Evolutionary conservation across 2,797 vertebrate species (phyloP).

Genomic region (Pseudocheirus occidentalis): DNA sequence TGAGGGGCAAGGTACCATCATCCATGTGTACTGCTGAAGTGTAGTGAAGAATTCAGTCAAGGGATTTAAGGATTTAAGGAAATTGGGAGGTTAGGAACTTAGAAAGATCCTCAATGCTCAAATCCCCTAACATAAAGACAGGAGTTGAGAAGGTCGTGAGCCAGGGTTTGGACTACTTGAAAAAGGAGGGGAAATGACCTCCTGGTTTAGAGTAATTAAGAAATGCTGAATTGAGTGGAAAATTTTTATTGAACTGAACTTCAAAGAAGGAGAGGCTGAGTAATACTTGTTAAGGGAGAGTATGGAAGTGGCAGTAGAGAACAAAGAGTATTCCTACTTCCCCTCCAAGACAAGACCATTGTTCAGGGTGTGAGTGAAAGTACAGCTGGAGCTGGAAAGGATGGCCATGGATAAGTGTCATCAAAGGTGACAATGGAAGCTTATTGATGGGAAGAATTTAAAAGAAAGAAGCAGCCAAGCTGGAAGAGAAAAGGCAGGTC

Average conservation of each 20-base stretch:
- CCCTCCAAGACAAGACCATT: neutral
- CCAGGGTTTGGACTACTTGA: neutral
- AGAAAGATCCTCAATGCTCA: neutral
- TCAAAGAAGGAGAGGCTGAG: neutral
- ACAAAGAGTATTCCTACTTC: neutral
- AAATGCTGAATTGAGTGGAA: neutral
- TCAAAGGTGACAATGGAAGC: neutral
- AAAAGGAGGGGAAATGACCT: neutral
- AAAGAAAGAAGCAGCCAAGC: neutral
- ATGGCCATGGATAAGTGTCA: neutral
- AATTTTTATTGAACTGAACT: neutral
- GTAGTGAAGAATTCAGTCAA: neutral
- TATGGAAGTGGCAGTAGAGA: neutral
- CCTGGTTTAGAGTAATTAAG: neutral
- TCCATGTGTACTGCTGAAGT: neutral
- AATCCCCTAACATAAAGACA: neutral
- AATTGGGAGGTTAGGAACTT: neutral
- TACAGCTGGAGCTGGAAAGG: neutral
- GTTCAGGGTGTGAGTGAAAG: neutral
- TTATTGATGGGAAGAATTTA: neutral
- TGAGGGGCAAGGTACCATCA: neutral
- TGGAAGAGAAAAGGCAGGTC: no score
- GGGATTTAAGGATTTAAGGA: neutral
- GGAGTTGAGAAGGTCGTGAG: neutral
- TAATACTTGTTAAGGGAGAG: neutral